Percentiles rank a stretch among this genome's conserved stretches.
Conservation (phyloP, 2,113 vertebrate species). For the Erythrolamprus reginae region DNA sequence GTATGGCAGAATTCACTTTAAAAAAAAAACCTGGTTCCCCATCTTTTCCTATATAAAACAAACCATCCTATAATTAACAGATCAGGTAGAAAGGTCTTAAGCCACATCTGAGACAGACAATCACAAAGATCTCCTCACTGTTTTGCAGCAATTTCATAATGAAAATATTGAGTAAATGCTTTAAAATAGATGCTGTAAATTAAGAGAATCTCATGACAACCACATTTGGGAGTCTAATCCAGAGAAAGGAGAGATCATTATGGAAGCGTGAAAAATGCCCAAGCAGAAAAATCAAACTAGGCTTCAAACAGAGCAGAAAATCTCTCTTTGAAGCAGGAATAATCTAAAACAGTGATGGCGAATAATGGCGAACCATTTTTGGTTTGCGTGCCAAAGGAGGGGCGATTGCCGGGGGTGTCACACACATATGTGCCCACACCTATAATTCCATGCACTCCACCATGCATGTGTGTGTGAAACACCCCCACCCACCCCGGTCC, state of each 20-base stretch:
- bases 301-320: slow-evolving; percentile 26
- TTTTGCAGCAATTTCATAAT: neutral
- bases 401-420: too few relatives aligned
- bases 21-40: neutral
- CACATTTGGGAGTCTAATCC: neutral
- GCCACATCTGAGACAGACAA: too few relatives aligned
- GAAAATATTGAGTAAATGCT: neutral
- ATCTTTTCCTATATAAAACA: neutral
- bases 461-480: too few relatives aligned
- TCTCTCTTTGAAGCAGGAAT: slow-evolving; percentile 5
- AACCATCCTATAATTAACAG: neutral
- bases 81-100: neutral
- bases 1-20: neutral
- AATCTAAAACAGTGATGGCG: too few relatives aligned
- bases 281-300: neutral
- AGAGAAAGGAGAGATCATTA: neutral
- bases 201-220: neutral
- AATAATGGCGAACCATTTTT: too few relatives aligned
- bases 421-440: too few relatives aligned
- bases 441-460: too few relatives aligned
- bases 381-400: too few relatives aligned
- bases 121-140: neutral
- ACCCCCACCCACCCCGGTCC: too few relatives aligned
- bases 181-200: neutral
- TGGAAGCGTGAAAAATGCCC: neutral